Conservation (phyloP, 2,888 invertebrate genomes). For the Thymelicus acteon region DNA sequence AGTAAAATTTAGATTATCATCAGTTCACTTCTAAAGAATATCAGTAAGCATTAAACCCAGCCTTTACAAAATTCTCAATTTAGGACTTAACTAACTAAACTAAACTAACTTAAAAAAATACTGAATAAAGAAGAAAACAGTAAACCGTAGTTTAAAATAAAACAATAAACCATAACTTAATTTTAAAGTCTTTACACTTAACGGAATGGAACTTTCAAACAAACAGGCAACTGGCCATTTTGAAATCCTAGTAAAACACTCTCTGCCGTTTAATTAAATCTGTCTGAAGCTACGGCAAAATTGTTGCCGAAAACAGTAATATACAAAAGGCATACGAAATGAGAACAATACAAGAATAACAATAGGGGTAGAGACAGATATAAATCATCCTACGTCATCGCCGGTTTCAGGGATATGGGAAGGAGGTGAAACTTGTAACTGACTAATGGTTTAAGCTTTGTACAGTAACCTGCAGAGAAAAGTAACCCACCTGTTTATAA, state of each 20-base stretch:
- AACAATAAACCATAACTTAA: not conserved
- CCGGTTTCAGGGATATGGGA: slow-evolving; percentile 8
- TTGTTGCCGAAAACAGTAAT: slow-evolving; percentile 16
- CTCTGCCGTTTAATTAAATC: slow-evolving; percentile 7
- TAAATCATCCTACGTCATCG: slow-evolving; percentile 14
- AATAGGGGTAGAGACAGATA: slow-evolving; percentile 12
- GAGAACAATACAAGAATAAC: slow-evolving; percentile 17
- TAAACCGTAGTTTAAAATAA: not conserved
- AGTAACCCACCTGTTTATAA: too few species aligned
- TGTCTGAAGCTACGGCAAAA: slow-evolving; percentile 11
- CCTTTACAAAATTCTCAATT: too few species aligned
- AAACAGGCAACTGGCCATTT: slow-evolving; percentile 2
- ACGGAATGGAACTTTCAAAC: not conserved
- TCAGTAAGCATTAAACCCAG: too few species aligned
- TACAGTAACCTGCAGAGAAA: too few species aligned
- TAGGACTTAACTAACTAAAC: too few species aligned
- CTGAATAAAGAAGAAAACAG: not conserved
- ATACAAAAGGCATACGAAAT: slow-evolving; percentile 16
- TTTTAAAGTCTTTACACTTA: not conserved
- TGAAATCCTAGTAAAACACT: not conserved
- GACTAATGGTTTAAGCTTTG: not conserved
- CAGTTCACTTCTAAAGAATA: too few species aligned
- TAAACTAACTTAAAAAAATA: too few species aligned
- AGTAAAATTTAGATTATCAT: too few species aligned
- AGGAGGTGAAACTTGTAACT: slow-evolving; percentile 3